Base-by-base conservation (phyloP, 1,140 invertebrate genomes). In the Ceratosolen solmsi region DNA sequence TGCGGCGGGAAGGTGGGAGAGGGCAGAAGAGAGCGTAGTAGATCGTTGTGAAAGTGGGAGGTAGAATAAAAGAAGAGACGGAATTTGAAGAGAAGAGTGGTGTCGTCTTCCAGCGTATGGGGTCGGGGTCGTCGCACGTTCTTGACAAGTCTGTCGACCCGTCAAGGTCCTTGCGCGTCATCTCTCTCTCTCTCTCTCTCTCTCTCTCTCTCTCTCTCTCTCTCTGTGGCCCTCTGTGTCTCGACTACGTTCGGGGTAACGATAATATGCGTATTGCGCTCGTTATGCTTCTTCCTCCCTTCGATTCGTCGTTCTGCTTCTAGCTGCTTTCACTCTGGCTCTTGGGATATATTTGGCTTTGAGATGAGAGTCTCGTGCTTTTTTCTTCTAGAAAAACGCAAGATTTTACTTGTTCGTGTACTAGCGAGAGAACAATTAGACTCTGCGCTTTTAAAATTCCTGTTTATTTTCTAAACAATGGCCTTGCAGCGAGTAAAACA, bases 121-220 rank as follows among this genome's bases (percentile, higher is more conserved):
- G 85, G 85, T 90, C 86, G 88, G 89, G 89, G 90, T 91, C 90
- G 89, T 90, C 89, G 90, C 85, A 91, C 90, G 89, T 89, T 90
- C 89, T 89, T 89, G 87, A 88, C 85, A 87, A 86, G 89, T 87
- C 88, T 89, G 88, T 90, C 87, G 89, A 90, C 88, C 89, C 87
- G 87, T 84, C 89, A 90, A 91, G 87, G 89, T 89, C 87, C 85
- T 86, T 85, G 79, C 79, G 77, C 80, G 51, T 70, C 72, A 70
- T 84, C 60, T 65, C 17, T 79, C 75, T 51, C 36, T 54, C 33
- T 68, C 71, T 82, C 25, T 80, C 49, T 72, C 36, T 60, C 65
- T 81, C 60, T 79, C 72, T 25, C 74, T 71, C 15, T 78, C 70
- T 70, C 65, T 25, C 63, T 83, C 76, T 15, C 49, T 4, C 17